Evolutionary conservation across 2,888 invertebrate genomes (phyloP).

Genomic region (Osmoderma eremita): DNA sequence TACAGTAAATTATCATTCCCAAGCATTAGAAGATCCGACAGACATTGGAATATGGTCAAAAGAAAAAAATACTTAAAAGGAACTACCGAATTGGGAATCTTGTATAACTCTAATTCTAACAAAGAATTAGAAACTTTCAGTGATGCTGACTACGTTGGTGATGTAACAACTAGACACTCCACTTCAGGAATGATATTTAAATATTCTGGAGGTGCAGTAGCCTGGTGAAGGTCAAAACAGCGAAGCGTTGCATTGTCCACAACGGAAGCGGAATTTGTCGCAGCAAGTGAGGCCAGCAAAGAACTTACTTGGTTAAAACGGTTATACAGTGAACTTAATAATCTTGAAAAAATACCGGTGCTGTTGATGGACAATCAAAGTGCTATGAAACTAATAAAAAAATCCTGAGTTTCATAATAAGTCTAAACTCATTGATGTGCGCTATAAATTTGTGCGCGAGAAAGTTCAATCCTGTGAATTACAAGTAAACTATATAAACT

Average conservation of each 20-base stretch:
- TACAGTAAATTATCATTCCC: too few relatives aligned
- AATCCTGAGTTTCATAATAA: slow-evolving; percentile 2
- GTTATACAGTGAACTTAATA: not conserved
- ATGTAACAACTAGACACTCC: too few relatives aligned
- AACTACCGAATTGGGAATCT: too few relatives aligned
- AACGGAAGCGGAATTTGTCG: not conserved
- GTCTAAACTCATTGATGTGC: not conserved
- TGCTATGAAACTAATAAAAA: not conserved
- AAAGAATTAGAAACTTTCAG: too few relatives aligned
- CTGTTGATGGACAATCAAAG: not conserved
- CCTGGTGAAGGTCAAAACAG: too few relatives aligned
- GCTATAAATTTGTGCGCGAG: not conserved
- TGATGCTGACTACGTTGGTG: too few relatives aligned
- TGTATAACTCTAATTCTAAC: too few relatives aligned
- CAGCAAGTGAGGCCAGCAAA: not conserved
- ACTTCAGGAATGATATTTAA: too few relatives aligned
- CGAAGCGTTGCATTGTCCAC: not conserved
- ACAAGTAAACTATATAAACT: not conserved
- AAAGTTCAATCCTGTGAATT: not conserved
- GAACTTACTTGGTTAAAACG: not conserved
- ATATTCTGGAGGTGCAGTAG: too few relatives aligned
- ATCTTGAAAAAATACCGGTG: not conserved
- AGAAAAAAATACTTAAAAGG: too few relatives aligned
- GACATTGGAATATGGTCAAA: too few relatives aligned
- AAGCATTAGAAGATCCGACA: too few relatives aligned